These are phyloP conservation scores for Folsomia manolachei DNA, from an alignment of 2,888 invertebrate species.

Conservation along the genomic window DNA sequence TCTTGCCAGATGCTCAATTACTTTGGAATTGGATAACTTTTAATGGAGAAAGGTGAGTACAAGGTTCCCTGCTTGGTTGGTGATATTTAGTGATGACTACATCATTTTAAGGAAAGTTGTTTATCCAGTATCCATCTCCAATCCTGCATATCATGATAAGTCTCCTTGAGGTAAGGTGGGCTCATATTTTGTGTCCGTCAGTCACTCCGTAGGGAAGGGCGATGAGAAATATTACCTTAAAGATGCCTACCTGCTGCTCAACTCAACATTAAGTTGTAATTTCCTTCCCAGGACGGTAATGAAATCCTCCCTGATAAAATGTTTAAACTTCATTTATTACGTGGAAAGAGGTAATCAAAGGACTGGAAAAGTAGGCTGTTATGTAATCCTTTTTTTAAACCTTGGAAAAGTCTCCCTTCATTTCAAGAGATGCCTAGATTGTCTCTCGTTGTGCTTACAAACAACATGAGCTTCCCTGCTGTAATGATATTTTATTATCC, in stretches of 20 bases:
- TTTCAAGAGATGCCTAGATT: neutral
- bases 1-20: neutral
- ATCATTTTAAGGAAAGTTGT: too few relatives aligned
- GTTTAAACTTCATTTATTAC: slow-evolving; percentile 16
- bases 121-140: too few relatives aligned
- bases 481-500: neutral
- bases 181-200: too few relatives aligned
- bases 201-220: too few relatives aligned
- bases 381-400: slow-evolving; percentile 20
- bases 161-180: too few relatives aligned
- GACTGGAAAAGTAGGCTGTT: slow-evolving; percentile 11
- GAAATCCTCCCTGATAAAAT: slow-evolving; percentile 10
- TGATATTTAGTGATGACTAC: neutral
- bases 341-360: slow-evolving; percentile 22
- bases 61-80: neutral
- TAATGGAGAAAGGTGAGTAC: neutral
- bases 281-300: neutral
- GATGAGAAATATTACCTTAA: too few relatives aligned
- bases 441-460: too few relatives aligned
- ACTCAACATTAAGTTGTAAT: too few relatives aligned
- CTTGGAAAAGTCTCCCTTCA: slow-evolving; percentile 7
- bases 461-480: slow-evolving; percentile 16
- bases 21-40: neutral
- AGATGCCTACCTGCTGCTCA: too few relatives aligned
- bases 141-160: too few relatives aligned